A percentile compares a stretch with the other conserved stretches of the same genome.
Conservation (phyloP, 2,797 vertebrate species). For the Peromyscus aztecus region DNA sequence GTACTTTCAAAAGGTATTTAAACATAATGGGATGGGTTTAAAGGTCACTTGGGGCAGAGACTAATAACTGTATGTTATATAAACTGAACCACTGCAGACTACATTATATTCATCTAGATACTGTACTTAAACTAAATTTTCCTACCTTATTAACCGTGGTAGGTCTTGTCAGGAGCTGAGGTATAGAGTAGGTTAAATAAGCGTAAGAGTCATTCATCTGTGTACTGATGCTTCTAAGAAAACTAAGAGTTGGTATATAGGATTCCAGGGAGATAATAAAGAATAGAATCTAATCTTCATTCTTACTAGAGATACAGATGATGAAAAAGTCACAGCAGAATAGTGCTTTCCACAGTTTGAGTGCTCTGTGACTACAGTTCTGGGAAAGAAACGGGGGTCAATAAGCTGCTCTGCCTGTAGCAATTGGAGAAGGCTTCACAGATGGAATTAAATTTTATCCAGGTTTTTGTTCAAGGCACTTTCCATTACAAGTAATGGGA, state of each 20-base stretch:
- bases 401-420: background rate
- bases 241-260: background rate
- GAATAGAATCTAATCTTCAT: background rate
- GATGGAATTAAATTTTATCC: slow-evolving; percentile 38
- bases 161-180: background rate
- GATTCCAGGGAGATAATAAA: background rate
- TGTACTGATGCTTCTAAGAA: background rate
- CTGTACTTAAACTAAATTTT: background rate
- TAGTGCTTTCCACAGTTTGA: background rate
- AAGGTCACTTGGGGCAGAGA: background rate
- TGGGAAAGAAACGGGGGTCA: background rate
- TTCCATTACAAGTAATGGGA: slow-evolving; percentile 33
- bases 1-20: slow-evolving; percentile 41
- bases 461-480: slow-evolving; percentile 48
- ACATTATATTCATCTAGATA: background rate
- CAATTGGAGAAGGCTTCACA: background rate
- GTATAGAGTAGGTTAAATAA: background rate
- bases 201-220: background rate
- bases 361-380: background rate
- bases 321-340: background rate
- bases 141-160: background rate
- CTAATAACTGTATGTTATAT: slow-evolving; percentile 2
- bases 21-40: background rate
- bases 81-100: background rate
- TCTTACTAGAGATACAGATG: background rate